phyloP scores from a whole-genome alignment of 1,140 invertebrate genomes.

The Drosophila tani region DNA sequence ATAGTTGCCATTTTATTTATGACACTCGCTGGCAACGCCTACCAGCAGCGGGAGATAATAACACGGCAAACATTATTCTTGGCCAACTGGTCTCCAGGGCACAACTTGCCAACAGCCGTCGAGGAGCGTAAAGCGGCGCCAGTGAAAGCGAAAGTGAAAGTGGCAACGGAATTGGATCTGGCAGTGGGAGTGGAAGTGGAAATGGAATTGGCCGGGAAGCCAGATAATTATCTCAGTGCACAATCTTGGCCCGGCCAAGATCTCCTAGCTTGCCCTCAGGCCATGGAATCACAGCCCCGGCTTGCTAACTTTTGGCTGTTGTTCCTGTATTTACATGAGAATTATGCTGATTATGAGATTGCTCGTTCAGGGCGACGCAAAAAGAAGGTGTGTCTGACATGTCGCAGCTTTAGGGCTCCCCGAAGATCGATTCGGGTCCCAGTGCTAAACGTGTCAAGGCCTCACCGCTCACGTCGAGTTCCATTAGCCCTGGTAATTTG shows the following conservation, averaged over 20 bases:
- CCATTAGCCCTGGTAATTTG: slow-evolving; percentile 49
- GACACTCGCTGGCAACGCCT: slow-evolving; percentile 77
- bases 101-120: slow-evolving; percentile 74
- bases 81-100: slow-evolving; percentile 76
- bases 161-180: slow-evolving; percentile 36
- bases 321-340: slow-evolving; percentile 63
- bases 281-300: slow-evolving; percentile 57
- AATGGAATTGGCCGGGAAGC: slow-evolving; percentile 41
- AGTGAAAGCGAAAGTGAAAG: slow-evolving; percentile 39
- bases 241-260: slow-evolving; percentile 61
- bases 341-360: slow-evolving; percentile 82
- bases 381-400: slow-evolving; percentile 36
- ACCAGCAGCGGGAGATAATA: slow-evolving; percentile 75
- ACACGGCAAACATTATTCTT: slow-evolving; percentile 67
- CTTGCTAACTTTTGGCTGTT: slow-evolving; percentile 22
- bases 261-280: slow-evolving; percentile 53
- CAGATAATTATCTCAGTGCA: slow-evolving; percentile 79
- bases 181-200: slow-evolving; percentile 20
- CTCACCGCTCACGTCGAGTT: slow-evolving; percentile 10
- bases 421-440: slow-evolving; percentile 46
- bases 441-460: slow-evolving; percentile 47
- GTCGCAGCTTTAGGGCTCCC: slow-evolving; percentile 49
- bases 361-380: slow-evolving; percentile 37
- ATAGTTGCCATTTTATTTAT: slow-evolving; percentile 82
- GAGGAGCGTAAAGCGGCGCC: slow-evolving; percentile 73